Evolutionary conservation across 2,888 invertebrate genomes (phyloP).

Genomic region (Nomada lathburiana): DNA sequence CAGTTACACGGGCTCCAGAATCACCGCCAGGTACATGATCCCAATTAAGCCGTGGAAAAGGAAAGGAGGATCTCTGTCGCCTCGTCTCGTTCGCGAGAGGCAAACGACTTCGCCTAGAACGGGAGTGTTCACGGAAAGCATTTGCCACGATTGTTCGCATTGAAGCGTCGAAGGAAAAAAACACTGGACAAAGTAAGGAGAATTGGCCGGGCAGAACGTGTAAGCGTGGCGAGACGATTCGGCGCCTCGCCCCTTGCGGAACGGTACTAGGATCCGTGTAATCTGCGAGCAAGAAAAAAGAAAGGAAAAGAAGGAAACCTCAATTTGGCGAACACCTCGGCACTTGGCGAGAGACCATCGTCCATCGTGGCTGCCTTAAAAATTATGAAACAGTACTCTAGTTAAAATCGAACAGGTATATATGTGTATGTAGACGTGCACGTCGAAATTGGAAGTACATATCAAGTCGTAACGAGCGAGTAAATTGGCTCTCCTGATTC

Average conservation of each 20-base stretch:
- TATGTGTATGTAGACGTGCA: neutral
- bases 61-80: neutral
- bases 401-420: neutral
- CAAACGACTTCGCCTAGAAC: neutral
- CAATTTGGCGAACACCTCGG: conserved; percentile 42
- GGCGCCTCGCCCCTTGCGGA: conserved; percentile 28
- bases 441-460: conserved; percentile 22
- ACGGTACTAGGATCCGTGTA: conserved; percentile 38
- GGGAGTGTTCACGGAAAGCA: neutral
- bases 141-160: conserved; percentile 16
- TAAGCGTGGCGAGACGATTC: conserved; percentile 35
- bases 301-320: neutral
- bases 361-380: conserved; percentile 20
- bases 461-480: conserved; percentile 23
- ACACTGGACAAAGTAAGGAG: neutral
- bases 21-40: no score
- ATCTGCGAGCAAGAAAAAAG: conserved; percentile 29
- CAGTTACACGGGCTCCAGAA: no score
- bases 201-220: neutral
- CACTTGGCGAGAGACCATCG: conserved; percentile 32
- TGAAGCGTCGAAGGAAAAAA: conserved; percentile 17
- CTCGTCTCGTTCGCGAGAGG: neutral
- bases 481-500: conserved; percentile 8
- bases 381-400: conserved; percentile 26
- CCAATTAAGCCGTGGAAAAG: no score